A percentile compares a stretch with the other conserved stretches of the same genome.
Conservation (phyloP, 2,888 invertebrate genomes). For the Unio delphinus region DNA sequence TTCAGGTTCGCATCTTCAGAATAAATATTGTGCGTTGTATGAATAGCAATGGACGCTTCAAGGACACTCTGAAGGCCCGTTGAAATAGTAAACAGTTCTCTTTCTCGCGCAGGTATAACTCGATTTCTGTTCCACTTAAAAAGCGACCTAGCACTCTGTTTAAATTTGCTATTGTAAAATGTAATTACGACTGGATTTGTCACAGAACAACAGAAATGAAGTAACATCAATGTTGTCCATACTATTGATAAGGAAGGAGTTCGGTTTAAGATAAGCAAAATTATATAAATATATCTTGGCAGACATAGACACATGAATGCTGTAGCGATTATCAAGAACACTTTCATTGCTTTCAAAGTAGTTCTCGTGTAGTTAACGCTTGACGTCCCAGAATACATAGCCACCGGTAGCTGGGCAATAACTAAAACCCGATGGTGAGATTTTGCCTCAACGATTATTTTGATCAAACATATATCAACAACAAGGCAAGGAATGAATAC, state of each 20-base stretch:
- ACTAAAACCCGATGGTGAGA: slow-evolving; percentile 50
- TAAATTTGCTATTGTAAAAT: slow-evolving; percentile 46
- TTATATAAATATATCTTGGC: slow-evolving; percentile 35
- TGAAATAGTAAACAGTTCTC: slow-evolving; percentile 41
- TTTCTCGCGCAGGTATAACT: slow-evolving; percentile 19
- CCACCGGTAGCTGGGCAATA: slow-evolving; percentile 44
- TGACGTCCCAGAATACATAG: slow-evolving; percentile 27
- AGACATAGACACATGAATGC: slow-evolving; percentile 37
- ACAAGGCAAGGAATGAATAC: slow-evolving; percentile 36
- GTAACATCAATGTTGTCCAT: slow-evolving; percentile 30
- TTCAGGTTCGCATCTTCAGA: too few species aligned
- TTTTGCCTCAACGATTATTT: slow-evolving; percentile 39
- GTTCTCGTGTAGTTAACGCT: slow-evolving; percentile 37
- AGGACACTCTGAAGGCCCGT: slow-evolving; percentile 42
- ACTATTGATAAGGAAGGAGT: slow-evolving; percentile 3
- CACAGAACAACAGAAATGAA: slow-evolving; percentile 40
- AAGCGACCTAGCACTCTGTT: slow-evolving; percentile 27
- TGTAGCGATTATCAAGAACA: slow-evolving; percentile 40
- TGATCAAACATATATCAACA: slow-evolving; percentile 31
- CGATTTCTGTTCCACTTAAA: slow-evolving; percentile 18
- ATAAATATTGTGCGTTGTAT: not conserved
- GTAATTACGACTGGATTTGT: slow-evolving; percentile 50
- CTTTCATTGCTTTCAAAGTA: slow-evolving; percentile 47
- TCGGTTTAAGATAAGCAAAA: slow-evolving; percentile 14
- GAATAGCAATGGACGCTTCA: slow-evolving; percentile 37